Evolutionary conservation across 2,888 invertebrate genomes (phyloP).

Genomic region (Leptogaster cylindrica): DNA sequence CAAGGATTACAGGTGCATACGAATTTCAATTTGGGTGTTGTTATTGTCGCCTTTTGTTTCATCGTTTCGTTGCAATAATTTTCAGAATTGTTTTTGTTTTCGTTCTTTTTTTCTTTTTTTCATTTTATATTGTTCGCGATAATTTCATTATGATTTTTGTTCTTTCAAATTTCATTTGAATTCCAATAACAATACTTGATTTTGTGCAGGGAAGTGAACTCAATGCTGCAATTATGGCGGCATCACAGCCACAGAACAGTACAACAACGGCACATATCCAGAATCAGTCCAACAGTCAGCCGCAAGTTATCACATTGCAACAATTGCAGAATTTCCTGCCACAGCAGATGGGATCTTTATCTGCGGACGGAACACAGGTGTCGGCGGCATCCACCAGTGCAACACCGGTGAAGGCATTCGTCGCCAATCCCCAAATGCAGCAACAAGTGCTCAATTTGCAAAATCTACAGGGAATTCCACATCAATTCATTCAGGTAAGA

Average conservation of each 20-base stretch:
- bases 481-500: conserved; percentile 52
- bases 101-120: background rate
- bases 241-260: conserved; percentile 49
- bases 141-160: background rate
- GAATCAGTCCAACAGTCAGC: conserved; percentile 46
- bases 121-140: background rate
- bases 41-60: conserved; percentile 1
- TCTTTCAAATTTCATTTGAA: background rate
- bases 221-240: conserved; percentile 51
- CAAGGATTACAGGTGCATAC: conserved; percentile 60
- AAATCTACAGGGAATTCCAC: conserved; percentile 51
- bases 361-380: conserved; percentile 44
- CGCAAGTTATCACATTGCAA: conserved; percentile 50
- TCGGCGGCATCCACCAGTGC: conserved; percentile 46
- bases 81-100: too few species aligned
- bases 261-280: conserved; percentile 46
- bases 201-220: conserved; percentile 49
- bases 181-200: background rate
- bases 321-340: conserved; percentile 51
- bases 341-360: conserved; percentile 49
- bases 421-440: conserved; percentile 50
- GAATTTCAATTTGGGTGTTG: conserved; percentile 14
- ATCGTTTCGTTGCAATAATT: too few species aligned
- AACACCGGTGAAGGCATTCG: conserved; percentile 51
- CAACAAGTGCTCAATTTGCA: conserved; percentile 52